Percentiles rank a stretch among this genome's conserved stretches.
These are phyloP conservation scores for Microctonus aethiopoides DNA, from an alignment of 2,888 invertebrate genomes.

Conservation along the genomic window DNA sequence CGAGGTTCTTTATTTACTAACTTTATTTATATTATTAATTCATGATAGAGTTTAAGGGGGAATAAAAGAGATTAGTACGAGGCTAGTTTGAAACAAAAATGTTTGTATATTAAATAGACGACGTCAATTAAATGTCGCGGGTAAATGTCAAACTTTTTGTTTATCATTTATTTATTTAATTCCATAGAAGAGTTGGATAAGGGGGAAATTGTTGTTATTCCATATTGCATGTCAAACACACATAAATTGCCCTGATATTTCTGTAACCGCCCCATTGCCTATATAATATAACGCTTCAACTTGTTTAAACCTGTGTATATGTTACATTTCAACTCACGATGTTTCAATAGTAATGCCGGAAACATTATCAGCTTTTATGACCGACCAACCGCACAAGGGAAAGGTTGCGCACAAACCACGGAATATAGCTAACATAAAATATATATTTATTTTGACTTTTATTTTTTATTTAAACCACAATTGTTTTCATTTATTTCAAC, in stretches of 20 bases:
- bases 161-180: neutral
- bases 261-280: neutral
- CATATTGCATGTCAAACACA: constrained; percentile 41
- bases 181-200: constrained; percentile 22
- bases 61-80: constrained; percentile 31
- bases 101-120: constrained; percentile 11
- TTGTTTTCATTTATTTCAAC: neutral
- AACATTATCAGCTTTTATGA: constrained; percentile 27
- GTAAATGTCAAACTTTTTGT: neutral
- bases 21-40: constrained; percentile 16
- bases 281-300: neutral
- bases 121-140: constrained; percentile 13
- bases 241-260: constrained; percentile 30
- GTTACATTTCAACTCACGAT: neutral
- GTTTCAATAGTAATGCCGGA: constrained; percentile 27
- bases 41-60: constrained; percentile 32
- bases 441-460: neutral
- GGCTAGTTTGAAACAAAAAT: constrained; percentile 18
- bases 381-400: neutral
- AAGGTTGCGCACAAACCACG: neutral
- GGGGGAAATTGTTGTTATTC: constrained; percentile 29
- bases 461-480: neutral
- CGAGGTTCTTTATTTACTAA: constrained; percentile 9
- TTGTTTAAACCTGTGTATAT: constrained; percentile 10
- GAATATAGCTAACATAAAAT: constrained; percentile 5